A percentile compares a stretch with the other conserved stretches of the same genome.
These are phyloP conservation scores for Synergus gifuensis DNA, from an alignment of 2,888 invertebrate species.

Conservation along the genomic window DNA sequence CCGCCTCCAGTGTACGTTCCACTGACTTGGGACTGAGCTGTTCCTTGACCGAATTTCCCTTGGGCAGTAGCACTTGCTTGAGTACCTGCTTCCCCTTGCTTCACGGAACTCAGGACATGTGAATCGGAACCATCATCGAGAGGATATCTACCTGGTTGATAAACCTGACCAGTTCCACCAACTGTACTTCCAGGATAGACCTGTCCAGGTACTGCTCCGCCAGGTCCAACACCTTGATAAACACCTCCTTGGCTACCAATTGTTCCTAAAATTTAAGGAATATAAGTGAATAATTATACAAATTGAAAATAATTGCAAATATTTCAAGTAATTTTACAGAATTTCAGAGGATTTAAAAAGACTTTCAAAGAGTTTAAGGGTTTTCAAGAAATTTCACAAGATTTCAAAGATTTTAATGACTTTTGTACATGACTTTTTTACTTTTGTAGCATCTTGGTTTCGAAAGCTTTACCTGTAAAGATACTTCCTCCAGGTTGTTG, in stretches of 20 bases:
- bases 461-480: slow-evolving; percentile 20
- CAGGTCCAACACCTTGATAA: slow-evolving; percentile 30
- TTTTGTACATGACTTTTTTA: too few species aligned
- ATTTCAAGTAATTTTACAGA: neutral
- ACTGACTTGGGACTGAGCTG: slow-evolving; percentile 90
- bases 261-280: slow-evolving; percentile 13
- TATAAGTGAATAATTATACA: neutral
- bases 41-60: slow-evolving; percentile 86
- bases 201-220: slow-evolving; percentile 11
- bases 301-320: slow-evolving; percentile 47
- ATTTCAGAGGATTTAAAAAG: too few species aligned
- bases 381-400: too few species aligned
- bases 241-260: slow-evolving; percentile 29
- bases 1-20: slow-evolving; percentile 89
- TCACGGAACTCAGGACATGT: slow-evolving; percentile 85
- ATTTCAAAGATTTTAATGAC: too few species aligned
- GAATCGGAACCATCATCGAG: slow-evolving; percentile 85
- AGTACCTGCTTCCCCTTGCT: slow-evolving; percentile 82
- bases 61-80: slow-evolving; percentile 88
- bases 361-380: too few species aligned
- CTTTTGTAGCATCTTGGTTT: too few species aligned
- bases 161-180: slow-evolving; percentile 20
- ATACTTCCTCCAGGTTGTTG: neutral
- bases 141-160: slow-evolving; percentile 54
- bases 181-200: slow-evolving; percentile 43